phyloP scores from a whole-genome alignment of 2,113 vertebrate species.

The Gnathochromis pfefferi region DNA sequence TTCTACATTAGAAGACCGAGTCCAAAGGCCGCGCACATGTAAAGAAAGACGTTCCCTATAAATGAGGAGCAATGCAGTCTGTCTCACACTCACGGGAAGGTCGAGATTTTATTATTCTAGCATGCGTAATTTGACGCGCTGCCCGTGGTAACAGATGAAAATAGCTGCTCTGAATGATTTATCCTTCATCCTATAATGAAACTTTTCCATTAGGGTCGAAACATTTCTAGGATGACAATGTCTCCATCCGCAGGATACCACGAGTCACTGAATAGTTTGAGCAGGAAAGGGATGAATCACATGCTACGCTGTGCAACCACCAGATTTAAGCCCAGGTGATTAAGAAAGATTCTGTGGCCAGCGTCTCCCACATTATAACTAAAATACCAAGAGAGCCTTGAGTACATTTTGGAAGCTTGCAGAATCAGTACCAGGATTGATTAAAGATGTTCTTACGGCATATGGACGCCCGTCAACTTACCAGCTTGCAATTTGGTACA shows the following conservation, averaged over 20 bases:
- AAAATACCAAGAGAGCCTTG: not conserved
- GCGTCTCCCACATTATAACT: not conserved
- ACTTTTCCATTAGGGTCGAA: not conserved
- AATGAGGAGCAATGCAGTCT: fast-evolving
- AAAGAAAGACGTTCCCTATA: not conserved
- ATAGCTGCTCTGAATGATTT: not conserved
- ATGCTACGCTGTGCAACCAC: not conserved
- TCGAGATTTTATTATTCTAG: not conserved
- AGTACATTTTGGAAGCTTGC: not conserved
- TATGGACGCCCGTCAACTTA: not conserved
- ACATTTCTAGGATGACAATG: not conserved
- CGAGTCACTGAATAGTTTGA: not conserved
- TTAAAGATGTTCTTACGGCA: not conserved
- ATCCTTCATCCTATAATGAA: not conserved
- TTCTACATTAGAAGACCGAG: not conserved
- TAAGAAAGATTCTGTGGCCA: not conserved
- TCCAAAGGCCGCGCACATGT: not conserved
- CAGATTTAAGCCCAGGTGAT: not conserved
- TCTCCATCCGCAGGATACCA: not conserved
- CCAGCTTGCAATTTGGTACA: not conserved
- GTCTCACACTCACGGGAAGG: not conserved
- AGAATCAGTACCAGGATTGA: not conserved
- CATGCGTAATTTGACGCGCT: not conserved
- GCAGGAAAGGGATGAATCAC: not conserved
- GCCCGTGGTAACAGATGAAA: not conserved